Evolutionary conservation across 2,113 vertebrate genomes (phyloP).

Genomic region (Crotalus horridus): DNA sequence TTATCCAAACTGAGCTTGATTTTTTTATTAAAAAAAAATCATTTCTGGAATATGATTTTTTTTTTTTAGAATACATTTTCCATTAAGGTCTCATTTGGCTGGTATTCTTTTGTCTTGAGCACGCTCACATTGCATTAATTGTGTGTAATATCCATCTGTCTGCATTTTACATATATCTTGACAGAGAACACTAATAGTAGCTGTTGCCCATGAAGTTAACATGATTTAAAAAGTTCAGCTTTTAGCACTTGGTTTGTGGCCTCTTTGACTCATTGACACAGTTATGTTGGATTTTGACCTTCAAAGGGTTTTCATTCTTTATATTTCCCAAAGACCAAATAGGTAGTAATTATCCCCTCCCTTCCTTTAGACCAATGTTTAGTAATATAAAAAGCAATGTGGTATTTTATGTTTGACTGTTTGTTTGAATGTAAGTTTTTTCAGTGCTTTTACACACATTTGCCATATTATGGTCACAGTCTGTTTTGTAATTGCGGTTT

Average conservation of each 20-base stretch:
- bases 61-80: neutral
- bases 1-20: neutral
- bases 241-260: conserved; percentile 11
- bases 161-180: conserved; percentile 20
- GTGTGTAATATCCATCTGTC: conserved; percentile 6
- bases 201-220: neutral
- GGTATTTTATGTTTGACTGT: conserved; percentile 7
- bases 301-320: conserved; percentile 30
- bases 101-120: conserved; percentile 3
- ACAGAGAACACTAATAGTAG: neutral
- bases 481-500: conserved; percentile 5
- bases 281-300: neutral
- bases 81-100: conserved; percentile 14
- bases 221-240: conserved; percentile 11
- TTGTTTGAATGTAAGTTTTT: conserved; percentile 33
- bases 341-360: conserved; percentile 11
- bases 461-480: conserved; percentile 16
- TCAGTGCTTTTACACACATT: conserved; percentile 6
- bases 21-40: neutral
- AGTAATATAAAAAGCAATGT: neutral
- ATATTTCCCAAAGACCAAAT: neutral
- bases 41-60: neutral
- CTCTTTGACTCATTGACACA: conserved; percentile 21
- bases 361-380: conserved; percentile 21
- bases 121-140: neutral